Evolutionary conservation across 2,888 invertebrate genomes (phyloP).

Genomic region (Drosophila mettleri): DNA sequence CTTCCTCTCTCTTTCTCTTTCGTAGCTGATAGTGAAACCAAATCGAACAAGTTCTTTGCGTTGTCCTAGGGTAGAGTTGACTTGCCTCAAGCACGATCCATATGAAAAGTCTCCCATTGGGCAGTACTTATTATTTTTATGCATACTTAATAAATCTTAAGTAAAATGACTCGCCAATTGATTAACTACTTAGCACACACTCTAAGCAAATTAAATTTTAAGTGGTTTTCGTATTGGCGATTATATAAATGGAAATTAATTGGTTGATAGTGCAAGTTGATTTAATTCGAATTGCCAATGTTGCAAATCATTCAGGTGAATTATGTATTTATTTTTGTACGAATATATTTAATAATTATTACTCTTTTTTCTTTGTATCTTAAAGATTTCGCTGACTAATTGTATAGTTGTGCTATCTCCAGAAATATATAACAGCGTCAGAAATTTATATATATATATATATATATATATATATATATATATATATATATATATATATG

Average conservation of each 20-base stretch:
- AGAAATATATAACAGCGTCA: too few relatives aligned
- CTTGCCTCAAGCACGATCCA: slow-evolving; percentile 45
- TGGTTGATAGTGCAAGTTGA: slow-evolving; percentile 38
- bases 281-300: slow-evolving; percentile 50
- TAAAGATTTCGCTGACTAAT: too few relatives aligned
- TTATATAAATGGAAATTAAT: slow-evolving; percentile 43
- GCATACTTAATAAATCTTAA: slow-evolving; percentile 9
- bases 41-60: slow-evolving; percentile 42
- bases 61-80: slow-evolving; percentile 44
- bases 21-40: slow-evolving; percentile 53
- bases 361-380: background rate
- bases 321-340: background rate
- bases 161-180: slow-evolving; percentile 22
- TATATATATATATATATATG: too few relatives aligned
- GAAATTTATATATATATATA: too few relatives aligned
- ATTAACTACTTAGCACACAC: slow-evolving; percentile 1
- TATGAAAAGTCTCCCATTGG: slow-evolving; percentile 37
- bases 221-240: slow-evolving; percentile 23
- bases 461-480: too few relatives aligned
- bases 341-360: background rate
- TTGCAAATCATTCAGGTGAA: slow-evolving; percentile 40
- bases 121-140: slow-evolving; percentile 14
- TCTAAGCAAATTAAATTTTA: slow-evolving; percentile 29
- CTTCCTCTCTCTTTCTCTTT: slow-evolving; percentile 10
- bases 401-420: too few relatives aligned